Conservation (phyloP, 2,113 vertebrate species). For the Argyrosomus japonicus region DNA sequence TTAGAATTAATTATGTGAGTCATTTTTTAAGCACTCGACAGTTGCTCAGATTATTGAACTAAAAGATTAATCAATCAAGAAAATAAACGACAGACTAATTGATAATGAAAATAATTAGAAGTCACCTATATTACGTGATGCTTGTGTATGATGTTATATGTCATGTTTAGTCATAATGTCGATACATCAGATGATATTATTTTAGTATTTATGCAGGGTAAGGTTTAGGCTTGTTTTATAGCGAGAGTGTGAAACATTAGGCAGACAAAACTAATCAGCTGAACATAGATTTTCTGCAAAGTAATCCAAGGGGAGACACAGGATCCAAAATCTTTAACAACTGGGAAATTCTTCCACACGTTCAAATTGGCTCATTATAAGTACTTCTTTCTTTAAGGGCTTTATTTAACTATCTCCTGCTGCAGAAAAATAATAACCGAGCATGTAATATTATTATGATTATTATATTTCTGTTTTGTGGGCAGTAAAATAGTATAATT, state of each 20-base stretch:
- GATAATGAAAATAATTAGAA: not conserved
- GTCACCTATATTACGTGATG: not conserved
- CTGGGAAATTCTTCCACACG: not conserved
- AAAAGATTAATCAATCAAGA: no score
- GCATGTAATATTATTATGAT: conserved; percentile 28
- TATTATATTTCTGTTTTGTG: conserved; percentile 31
- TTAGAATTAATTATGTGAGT: no score
- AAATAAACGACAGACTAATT: not conserved
- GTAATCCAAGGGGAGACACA: conserved; percentile 11
- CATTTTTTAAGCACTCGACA: no score
- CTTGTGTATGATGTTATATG: not conserved
- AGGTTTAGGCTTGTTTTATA: not conserved
- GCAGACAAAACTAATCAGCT: not conserved
- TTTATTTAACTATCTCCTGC: conserved; percentile 9
- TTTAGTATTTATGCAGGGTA: conserved; percentile 2
- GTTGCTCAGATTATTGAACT: not conserved
- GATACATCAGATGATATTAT: not conserved
- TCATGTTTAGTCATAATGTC: not conserved
- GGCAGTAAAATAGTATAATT: conserved; percentile 25
- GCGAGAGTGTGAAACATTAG: not conserved
- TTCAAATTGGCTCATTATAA: conserved; percentile 1
- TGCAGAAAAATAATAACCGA: conserved; percentile 7
- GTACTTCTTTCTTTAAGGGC: not conserved
- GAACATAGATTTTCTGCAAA: conserved; percentile 1
- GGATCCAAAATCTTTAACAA: conserved; percentile 4